These are phyloP conservation scores for Harpegnathos saltator DNA, from an alignment of 1,140 invertebrate species.

Conservation along the genomic window DNA sequence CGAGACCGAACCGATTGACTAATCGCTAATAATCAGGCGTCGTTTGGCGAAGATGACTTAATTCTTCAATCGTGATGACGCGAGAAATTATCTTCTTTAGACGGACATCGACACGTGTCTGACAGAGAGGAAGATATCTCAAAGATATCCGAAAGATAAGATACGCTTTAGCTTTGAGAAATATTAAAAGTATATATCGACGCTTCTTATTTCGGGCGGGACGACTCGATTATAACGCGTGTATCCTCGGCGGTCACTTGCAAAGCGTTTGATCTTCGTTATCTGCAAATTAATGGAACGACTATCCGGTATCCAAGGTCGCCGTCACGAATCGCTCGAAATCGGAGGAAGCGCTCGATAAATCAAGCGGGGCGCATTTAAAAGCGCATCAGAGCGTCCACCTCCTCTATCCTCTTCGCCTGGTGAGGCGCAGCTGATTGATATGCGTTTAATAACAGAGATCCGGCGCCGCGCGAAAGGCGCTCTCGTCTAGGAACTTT, in stretches of 20 bases:
- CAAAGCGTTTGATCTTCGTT: slow-evolving; percentile 47
- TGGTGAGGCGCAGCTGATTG: slow-evolving; percentile 77
- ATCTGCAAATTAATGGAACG: slow-evolving; percentile 64
- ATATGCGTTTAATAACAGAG: slow-evolving; percentile 86
- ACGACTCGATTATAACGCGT: background rate
- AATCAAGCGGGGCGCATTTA: slow-evolving; percentile 82
- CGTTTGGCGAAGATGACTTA: slow-evolving; percentile 23
- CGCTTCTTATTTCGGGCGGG: background rate
- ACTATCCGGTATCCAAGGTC: slow-evolving; percentile 67
- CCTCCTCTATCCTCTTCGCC: background rate
- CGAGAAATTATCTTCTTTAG: too few species aligned
- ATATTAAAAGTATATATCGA: background rate
- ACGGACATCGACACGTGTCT: too few species aligned
- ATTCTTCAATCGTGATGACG: background rate
- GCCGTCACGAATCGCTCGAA: slow-evolving; percentile 34
- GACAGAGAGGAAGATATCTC: too few species aligned
- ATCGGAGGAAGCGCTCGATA: slow-evolving; percentile 78
- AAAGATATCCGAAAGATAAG: too few species aligned
- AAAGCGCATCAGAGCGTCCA: slow-evolving; percentile 80
- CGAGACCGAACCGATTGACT: slow-evolving; percentile 56
- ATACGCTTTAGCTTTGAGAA: slow-evolving; percentile 14
- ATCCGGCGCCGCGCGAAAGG: slow-evolving; percentile 76
- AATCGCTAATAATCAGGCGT: slow-evolving; percentile 63
- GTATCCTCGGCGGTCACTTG: background rate
- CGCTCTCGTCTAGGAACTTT: slow-evolving; percentile 79